Evolutionary conservation across 2,113 vertebrate genomes (phyloP).

Genomic region (Perca flavescens): DNA sequence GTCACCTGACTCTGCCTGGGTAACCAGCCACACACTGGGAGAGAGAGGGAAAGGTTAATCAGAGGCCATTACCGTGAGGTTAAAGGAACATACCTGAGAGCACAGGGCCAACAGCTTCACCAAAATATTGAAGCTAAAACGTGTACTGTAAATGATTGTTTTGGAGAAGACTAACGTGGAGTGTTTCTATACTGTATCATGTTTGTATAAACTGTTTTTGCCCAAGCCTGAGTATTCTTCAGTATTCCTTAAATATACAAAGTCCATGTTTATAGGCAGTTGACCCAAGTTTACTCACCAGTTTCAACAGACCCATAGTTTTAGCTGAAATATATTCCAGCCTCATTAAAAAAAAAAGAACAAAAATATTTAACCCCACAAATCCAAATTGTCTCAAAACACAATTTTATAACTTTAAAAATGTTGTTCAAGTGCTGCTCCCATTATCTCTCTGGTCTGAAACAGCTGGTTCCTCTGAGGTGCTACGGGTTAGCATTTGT

Average conservation of each 20-base stretch:
- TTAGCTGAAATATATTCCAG: not conserved
- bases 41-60: too few relatives aligned
- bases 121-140: not conserved
- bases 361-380: not conserved
- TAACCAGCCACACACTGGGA: too few relatives aligned
- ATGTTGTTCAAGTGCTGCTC: not conserved
- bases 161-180: not conserved
- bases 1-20: too few relatives aligned
- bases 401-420: not conserved
- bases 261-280: not conserved
- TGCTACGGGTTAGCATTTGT: not conserved
- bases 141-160: not conserved
- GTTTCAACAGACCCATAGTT: not conserved
- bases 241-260: not conserved
- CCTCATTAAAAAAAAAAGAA: too few relatives aligned
- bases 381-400: not conserved
- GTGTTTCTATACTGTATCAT: not conserved
- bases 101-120: not conserved
- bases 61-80: not conserved
- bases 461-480: not conserved
- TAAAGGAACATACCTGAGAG: not conserved
- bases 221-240: too few relatives aligned
- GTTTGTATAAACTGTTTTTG: too few relatives aligned
- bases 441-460: not conserved
- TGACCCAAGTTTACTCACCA: not conserved